Evolutionary conservation across 2,113 vertebrate species (phyloP).

Genomic region (Menura novaehollandiae): DNA sequence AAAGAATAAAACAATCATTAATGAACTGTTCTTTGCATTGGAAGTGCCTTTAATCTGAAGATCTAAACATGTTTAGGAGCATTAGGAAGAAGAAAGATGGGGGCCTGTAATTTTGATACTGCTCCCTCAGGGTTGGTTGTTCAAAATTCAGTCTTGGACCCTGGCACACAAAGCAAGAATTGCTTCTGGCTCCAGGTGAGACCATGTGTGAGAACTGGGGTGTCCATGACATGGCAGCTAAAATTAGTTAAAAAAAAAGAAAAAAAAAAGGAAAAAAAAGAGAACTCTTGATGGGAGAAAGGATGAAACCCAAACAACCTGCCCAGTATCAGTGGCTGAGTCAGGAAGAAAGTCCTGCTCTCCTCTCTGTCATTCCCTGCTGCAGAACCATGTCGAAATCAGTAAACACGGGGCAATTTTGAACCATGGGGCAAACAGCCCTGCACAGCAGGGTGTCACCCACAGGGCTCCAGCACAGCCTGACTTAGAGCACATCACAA

Average conservation of each 20-base stretch:
- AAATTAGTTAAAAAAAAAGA: neutral
- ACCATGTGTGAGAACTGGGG: neutral
- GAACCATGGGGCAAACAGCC: neutral
- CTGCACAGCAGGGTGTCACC: neutral
- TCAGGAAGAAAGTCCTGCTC: neutral
- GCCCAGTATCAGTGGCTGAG: neutral
- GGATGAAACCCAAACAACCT: neutral
- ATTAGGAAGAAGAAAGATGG: neutral
- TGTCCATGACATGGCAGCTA: neutral
- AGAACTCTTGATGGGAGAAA: neutral
- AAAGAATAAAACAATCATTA: neutral
- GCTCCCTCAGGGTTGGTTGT: neutral
- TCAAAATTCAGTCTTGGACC: neutral
- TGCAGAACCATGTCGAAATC: constrained; percentile 3
- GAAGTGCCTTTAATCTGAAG: neutral
- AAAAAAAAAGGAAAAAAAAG: no score
- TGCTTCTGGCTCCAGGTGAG: neutral
- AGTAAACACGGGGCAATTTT: neutral
- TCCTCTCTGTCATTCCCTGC: neutral
- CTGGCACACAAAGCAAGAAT: neutral
- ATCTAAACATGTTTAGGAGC: neutral
- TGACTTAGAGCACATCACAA: neutral
- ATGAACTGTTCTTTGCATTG: neutral
- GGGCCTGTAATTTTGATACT: neutral
- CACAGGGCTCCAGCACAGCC: neutral